Evolutionary conservation across 2,797 vertebrate species (phyloP).

Genomic region (Erpetoichthys calabaricus): DNA sequence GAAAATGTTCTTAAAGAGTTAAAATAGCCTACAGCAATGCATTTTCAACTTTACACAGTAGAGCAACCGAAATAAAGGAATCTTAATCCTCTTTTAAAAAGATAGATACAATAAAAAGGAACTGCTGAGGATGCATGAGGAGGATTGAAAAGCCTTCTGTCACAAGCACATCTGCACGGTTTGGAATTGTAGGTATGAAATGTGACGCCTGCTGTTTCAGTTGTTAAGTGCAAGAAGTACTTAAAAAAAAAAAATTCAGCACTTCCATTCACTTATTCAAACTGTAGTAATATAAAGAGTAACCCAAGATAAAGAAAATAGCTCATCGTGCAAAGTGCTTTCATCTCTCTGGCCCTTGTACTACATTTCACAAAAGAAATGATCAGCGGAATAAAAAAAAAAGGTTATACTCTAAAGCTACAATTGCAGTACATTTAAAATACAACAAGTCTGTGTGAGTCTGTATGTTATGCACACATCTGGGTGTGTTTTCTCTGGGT

Average conservation of each 20-base stretch:
- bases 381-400: too few species aligned
- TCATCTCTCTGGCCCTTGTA: too few species aligned
- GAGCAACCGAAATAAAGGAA: constrained; percentile 14
- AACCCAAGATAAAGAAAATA: constrained; percentile 10
- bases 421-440: too few species aligned
- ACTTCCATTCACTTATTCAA: too few species aligned
- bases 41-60: constrained; percentile 8
- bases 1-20: neutral
- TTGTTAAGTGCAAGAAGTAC: constrained; percentile 16
- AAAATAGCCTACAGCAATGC: neutral
- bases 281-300: constrained; percentile 19
- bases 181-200: constrained; percentile 14
- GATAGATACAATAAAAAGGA: constrained; percentile 13
- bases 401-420: too few species aligned
- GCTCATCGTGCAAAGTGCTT: too few species aligned
- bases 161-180: constrained; percentile 19
- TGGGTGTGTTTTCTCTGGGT: too few species aligned
- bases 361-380: too few species aligned
- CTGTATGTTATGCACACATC: too few species aligned
- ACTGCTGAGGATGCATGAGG: constrained; percentile 20
- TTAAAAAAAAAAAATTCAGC: constrained; percentile 15
- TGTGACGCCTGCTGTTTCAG: constrained; percentile 20
- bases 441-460: too few species aligned
- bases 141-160: constrained; percentile 11
- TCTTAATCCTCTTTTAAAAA: constrained; percentile 18